Conservation (phyloP, 2,113 vertebrate genomes). For the Oryzias javanicus region DNA sequence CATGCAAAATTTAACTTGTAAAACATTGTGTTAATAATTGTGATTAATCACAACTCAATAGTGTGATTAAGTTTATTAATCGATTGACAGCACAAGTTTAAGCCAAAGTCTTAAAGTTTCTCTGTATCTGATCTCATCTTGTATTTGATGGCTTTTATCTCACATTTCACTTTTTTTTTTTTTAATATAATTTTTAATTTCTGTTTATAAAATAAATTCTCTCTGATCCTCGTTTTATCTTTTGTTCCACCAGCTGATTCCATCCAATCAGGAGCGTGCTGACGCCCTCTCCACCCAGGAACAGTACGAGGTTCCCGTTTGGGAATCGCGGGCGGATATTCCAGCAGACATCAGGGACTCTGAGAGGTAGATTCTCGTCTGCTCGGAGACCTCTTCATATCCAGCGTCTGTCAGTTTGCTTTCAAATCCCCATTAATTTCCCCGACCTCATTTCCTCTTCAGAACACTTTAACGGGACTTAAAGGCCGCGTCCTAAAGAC, state of each 20-base stretch:
- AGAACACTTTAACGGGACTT: background rate
- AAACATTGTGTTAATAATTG: no score
- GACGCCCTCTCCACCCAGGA: conserved; percentile 27
- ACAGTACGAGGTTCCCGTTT: conserved; percentile 7
- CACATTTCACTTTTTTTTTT: no score
- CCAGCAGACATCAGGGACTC: conserved; percentile 28
- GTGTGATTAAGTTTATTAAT: no score
- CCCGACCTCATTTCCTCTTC: conserved; percentile 8
- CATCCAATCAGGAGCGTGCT: conserved; percentile 1
- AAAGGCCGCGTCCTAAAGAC: background rate
- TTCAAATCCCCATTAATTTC: conserved; percentile 62
- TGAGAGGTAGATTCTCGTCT: conserved; percentile 56
- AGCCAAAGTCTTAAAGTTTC: no score
- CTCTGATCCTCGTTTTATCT: background rate
- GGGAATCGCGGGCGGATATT: conserved; percentile 21
- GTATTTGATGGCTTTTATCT: no score
- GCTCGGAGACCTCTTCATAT: conserved; percentile 12
- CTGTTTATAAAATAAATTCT: background rate
- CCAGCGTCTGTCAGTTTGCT: conserved; percentile 17
- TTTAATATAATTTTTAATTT: no score
- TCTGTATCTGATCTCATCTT: no score
- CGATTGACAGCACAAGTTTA: no score
- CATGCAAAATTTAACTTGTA: no score
- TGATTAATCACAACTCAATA: no score
- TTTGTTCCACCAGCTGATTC: conserved; percentile 15